Evolutionary conservation across 2,888 invertebrate species (phyloP), one percentile per base, ranked within the genome.

Genomic region (Halictus quadricinctus): DNA sequence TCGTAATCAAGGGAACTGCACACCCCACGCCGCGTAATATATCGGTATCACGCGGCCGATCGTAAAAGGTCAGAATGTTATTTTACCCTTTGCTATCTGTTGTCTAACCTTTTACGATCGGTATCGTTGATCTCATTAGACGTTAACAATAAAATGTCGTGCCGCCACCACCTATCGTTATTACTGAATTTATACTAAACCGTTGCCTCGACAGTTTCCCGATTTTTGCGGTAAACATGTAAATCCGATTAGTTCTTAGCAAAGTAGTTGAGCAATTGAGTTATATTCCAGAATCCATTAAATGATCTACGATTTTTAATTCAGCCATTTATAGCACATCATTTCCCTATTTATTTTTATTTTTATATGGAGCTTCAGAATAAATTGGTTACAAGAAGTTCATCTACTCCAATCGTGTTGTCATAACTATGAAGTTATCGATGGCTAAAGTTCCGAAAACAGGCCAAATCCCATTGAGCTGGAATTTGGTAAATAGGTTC

Each of bases 71-170:
- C 87, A 86, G 78, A 43, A 81, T 73, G 88, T 87, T 90, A 87
- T 89, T 90, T 86, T 84, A 87, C 84, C 87, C 88, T 83, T 78
- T 83, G 85, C 88, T 90, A 88, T 90, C 88, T 85, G 81, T 80
- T 69, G 79, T 36, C 72, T 86, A 85, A 90, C 90, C 87, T 90
- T 64, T 90, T 90, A 77, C 85, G 86, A 90, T 90, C 87, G 83
- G 41, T 90, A 90, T 90, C 90, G 88, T 76, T 86, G 90, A 89
- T 90, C 90, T 90, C 90, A 90, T 90, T 90, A 88, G 83, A 76
- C 84, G 83, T 88, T 90, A 90, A 90, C 90, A 90, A 90, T 90
- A 86, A 90, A 90, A 90, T 88, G 90, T 88, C 90, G 87, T 75
- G 84, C 82, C 75, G 76, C 80, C 72, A 76, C 88, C 88, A 88